Conservation (phyloP, 2,797 vertebrate species). For the Masticophis lateralis region DNA sequence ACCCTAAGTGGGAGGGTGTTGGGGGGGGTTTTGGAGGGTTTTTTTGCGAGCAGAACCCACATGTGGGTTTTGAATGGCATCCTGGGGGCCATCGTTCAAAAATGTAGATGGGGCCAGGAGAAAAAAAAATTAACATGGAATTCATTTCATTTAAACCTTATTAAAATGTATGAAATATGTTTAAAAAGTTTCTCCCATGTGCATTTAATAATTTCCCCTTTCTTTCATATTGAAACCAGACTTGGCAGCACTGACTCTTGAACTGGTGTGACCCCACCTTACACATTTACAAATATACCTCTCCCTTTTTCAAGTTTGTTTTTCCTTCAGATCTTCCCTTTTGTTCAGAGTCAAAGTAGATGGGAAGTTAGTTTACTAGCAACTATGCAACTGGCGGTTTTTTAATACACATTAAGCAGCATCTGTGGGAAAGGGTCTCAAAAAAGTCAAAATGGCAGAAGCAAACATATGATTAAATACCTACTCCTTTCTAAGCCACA, state of each 20-base stretch:
- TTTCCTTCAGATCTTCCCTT: not conserved
- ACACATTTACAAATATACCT: not conserved
- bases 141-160: not conserved
- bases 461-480: not conserved
- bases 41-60: not conserved
- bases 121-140: not conserved
- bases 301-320: not conserved
- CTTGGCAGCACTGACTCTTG: not conserved
- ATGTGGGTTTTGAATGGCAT: not conserved
- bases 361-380: not conserved
- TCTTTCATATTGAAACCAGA: not conserved
- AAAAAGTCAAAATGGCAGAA: not conserved
- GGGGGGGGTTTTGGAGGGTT: not conserved
- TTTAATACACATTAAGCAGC: not conserved
- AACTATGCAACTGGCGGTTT: not conserved
- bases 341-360: not conserved
- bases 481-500: not conserved
- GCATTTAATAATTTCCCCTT: not conserved
- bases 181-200: not conserved
- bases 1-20: not conserved
- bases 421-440: not conserved
- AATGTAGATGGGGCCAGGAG: not conserved
- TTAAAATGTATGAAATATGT: not conserved
- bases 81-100: not conserved
- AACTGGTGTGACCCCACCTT: not conserved